Base-by-base conservation (phyloP, 37 sponge, comb jelly and placozoan genomes). In the Dysidea cf. avara region DNA sequence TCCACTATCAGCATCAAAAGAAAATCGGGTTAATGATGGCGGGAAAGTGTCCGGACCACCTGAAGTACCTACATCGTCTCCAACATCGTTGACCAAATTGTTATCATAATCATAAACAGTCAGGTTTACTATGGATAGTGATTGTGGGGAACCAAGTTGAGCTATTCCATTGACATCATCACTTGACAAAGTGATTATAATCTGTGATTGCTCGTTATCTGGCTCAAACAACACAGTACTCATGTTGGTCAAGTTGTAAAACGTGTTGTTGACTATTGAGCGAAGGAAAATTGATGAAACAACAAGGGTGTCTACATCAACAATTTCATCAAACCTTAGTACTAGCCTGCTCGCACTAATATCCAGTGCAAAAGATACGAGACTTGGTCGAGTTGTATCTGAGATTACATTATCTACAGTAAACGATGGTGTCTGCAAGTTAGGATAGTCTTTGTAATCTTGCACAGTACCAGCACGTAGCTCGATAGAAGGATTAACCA, bases 311-410 rank as follows among this genome's bases (percentile, higher is more conserved):
- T 30, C 24, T 16, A 71, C 54, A 54, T 90, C 66, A 6, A 95
- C 83, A 52, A 87, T 77, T 72, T 95, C 96, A 56, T 75, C 40
- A 37, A 95, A 95, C 0, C 82, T 87, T 20, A 95, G 63, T 14
- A 66, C 0, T 5, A 95, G 24, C 9, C 14, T 72, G 20, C 55
- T 40, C 1, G 34, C 38, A n/a, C 51, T 33, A 24, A 56, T 26
- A 18, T 90, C 80, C 31, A 91, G 61, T 2, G 52, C 25, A 38
- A 87, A 90, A 58, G 53, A 38, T 26, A 57, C 61, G 18, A 95
- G 57, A 2, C 12, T 40, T 35, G 92, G 92, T 6, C 78, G 69
- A 29, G 85, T 87, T 2, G 70, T 81, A 66, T 95, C 96, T 20
- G 88, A 69, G 7, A 75, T 70, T 47, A 87, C 72, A 16, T 11